Percentiles rank a stretch among this genome's conserved stretches.
phyloP scores from a whole-genome alignment of 1,140 invertebrate species.

The Sesamia nonagrioides region DNA sequence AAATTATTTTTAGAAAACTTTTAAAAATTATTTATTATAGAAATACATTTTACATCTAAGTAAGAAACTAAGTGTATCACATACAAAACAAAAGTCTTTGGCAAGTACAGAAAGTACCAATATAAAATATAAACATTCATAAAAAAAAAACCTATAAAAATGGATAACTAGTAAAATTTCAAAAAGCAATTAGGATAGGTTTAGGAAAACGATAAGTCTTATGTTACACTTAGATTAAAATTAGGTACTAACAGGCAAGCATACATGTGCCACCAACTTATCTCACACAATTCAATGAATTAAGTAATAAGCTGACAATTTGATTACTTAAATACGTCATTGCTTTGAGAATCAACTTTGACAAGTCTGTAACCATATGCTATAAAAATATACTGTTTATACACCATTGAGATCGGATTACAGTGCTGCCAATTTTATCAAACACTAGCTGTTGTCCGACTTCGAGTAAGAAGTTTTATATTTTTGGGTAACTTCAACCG shows the following conservation, averaged over 20 bases:
- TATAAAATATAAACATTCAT: constrained; percentile 46
- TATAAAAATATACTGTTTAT: neutral
- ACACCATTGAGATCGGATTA: constrained; percentile 32
- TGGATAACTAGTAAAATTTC: constrained; percentile 41
- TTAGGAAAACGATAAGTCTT: constrained; percentile 40
- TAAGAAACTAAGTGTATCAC: constrained; percentile 83
- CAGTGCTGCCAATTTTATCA: constrained; percentile 19
- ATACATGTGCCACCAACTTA: constrained; percentile 3
- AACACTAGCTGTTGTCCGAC: too few relatives aligned
- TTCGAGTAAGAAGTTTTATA: too few relatives aligned
- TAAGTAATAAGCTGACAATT: constrained; percentile 2
- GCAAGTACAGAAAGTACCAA: constrained; percentile 76
- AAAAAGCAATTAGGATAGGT: constrained; percentile 4
- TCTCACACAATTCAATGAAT: neutral
- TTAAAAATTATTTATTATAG: constrained; percentile 76
- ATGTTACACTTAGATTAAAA: constrained; percentile 36
- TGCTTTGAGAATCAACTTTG: constrained; percentile 8
- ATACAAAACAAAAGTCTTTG: constrained; percentile 84
- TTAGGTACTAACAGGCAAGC: constrained; percentile 48
- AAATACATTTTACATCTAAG: constrained; percentile 78
- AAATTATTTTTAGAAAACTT: constrained; percentile 53
- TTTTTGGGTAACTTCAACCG: too few relatives aligned
- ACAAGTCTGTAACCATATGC: constrained; percentile 14
- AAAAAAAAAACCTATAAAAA: constrained; percentile 42
- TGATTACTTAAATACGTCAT: neutral